These are phyloP conservation scores for Troides aeacus DNA, from an alignment of 2,888 invertebrate genomes.

Conservation along the genomic window DNA sequence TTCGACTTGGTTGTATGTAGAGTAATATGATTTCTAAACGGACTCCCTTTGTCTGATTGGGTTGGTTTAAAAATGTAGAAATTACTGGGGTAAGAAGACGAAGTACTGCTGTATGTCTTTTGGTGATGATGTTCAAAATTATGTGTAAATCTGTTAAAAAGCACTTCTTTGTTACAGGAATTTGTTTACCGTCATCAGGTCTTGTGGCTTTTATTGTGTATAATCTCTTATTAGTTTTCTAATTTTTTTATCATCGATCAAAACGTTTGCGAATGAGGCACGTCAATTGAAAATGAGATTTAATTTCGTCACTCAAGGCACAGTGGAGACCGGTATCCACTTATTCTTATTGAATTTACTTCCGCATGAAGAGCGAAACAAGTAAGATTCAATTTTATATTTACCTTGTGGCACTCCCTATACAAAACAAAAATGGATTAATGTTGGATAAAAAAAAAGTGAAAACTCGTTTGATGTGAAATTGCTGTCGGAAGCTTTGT, in stretches of 20 bases:
- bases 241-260: background rate
- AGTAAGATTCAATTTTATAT: conserved; percentile 22
- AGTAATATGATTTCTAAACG: no score
- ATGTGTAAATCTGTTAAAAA: no score
- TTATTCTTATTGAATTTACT: conserved; percentile 26
- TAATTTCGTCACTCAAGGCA: conserved; percentile 21
- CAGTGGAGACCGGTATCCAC: conserved; percentile 7
- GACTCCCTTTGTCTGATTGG: no score
- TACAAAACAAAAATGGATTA: conserved; percentile 1
- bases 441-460: background rate
- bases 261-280: background rate
- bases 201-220: no score
- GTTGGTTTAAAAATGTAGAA: no score
- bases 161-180: no score
- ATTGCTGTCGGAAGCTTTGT: conserved; percentile 6
- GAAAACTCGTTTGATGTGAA: conserved; percentile 14
- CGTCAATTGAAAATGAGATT: conserved; percentile 23
- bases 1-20: no score
- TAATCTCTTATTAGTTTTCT: no score
- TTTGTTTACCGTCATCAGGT: no score
- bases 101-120: no score
- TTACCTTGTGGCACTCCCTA: conserved; percentile 12
- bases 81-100: no score
- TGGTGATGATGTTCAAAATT: no score
- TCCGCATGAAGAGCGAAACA: conserved; percentile 14